phyloP scores from a whole-genome alignment of 2,113 vertebrate species.

The Lophura nycthemera region DNA sequence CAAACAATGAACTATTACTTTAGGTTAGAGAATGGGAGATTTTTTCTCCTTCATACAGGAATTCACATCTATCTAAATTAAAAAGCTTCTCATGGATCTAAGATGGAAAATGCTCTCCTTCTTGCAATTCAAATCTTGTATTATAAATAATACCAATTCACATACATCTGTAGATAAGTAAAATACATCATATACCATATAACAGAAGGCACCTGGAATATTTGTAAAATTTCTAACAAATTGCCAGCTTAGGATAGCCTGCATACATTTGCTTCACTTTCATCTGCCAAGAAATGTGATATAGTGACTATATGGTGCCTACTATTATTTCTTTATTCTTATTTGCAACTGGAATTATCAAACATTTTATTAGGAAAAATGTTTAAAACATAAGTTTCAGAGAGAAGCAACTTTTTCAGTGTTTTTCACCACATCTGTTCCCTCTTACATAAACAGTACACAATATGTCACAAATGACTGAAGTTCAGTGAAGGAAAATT shows the following conservation, averaged over 20 bases:
- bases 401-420: neutral
- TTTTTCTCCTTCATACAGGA: neutral
- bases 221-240: constrained; percentile 26
- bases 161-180: neutral
- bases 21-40: neutral
- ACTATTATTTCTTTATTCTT: constrained; percentile 6
- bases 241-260: constrained; percentile 10
- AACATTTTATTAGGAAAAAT: neutral
- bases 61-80: neutral
- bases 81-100: neutral
- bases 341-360: constrained; percentile 1
- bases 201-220: constrained; percentile 5
- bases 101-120: neutral
- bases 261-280: constrained; percentile 38
- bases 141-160: neutral
- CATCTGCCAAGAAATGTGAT: constrained; percentile 41
- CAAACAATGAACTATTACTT: neutral
- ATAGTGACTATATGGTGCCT: neutral
- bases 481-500: neutral
- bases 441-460: neutral
- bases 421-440: neutral
- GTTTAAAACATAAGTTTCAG: neutral
- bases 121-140: neutral
- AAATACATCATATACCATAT: neutral
- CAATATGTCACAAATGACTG: neutral